Evolutionary conservation across 2,113 vertebrate species (phyloP).

Genomic region (Ophiodon elongatus): DNA sequence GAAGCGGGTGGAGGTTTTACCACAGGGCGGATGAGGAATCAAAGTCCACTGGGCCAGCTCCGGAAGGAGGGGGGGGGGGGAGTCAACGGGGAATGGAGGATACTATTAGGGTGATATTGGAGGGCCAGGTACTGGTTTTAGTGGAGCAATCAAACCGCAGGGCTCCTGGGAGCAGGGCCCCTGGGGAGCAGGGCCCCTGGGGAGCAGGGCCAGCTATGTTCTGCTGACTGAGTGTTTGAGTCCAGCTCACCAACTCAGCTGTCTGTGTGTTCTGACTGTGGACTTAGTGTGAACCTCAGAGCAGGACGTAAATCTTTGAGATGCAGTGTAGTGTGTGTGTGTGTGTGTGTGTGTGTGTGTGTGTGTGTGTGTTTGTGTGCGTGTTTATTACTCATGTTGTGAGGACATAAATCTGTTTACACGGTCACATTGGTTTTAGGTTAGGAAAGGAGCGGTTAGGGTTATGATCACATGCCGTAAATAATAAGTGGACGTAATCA

Average conservation of each 20-base stretch:
- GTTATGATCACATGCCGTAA: no score
- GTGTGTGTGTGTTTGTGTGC: not conserved
- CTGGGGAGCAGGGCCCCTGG: no score
- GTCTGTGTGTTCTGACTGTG: constrained; percentile 24
- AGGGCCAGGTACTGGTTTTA: not conserved
- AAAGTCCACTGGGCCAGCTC: not conserved
- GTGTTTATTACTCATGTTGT: no score
- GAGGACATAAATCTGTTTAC: no score
- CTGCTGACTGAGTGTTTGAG: constrained; percentile 60
- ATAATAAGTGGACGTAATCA: no score
- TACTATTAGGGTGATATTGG: not conserved
- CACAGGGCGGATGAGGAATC: constrained; percentile 74
- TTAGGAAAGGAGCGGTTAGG: no score
- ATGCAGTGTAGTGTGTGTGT: constrained; percentile 17
- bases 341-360: constrained; percentile 12
- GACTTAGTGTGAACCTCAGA: constrained; percentile 2
- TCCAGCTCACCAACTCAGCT: constrained; percentile 10
- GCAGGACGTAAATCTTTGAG: constrained; percentile 55
- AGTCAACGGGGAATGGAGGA: constrained; percentile 1
- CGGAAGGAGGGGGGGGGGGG: not conserved
- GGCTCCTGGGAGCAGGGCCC: no score
- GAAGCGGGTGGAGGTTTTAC: constrained; percentile 78
- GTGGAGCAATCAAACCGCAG: constrained; percentile 33
- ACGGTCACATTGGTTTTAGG: no score
- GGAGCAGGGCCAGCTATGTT: constrained; percentile 50